Evolutionary conservation across 2,797 vertebrate genomes (phyloP).

Genomic region (Coregonus suidteri): DNA sequence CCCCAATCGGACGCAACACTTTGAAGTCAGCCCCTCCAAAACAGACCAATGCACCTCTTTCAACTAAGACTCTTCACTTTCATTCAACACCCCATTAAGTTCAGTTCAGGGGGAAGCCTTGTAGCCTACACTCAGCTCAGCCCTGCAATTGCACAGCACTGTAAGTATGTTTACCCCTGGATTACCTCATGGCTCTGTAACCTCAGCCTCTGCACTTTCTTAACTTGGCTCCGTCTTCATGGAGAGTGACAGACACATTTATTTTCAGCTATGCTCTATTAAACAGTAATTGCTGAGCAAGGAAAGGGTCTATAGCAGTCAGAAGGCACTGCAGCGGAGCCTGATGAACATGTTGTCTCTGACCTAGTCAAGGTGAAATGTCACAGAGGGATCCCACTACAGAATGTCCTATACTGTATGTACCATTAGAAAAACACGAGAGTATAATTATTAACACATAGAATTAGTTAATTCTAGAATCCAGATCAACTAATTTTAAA

Average conservation of each 20-base stretch:
- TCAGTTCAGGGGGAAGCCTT: not conserved
- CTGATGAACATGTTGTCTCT: not conserved
- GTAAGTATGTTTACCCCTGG: not conserved
- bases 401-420: not conserved
- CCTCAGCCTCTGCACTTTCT: constrained; percentile 5
- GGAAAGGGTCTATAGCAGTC: not conserved
- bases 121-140: not conserved
- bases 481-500: not conserved
- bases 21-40: not conserved
- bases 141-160: not conserved
- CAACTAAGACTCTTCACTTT: not conserved
- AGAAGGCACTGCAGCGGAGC: not conserved
- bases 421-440: not conserved
- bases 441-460: not conserved
- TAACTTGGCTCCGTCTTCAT: constrained; percentile 8
- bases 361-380: not conserved
- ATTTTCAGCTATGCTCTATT: constrained; percentile 15
- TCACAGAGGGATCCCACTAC: not conserved
- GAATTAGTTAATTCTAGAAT: not conserved
- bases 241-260: constrained; percentile 8
- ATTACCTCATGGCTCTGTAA: not conserved
- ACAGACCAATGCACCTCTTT: not conserved
- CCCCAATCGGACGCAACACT: not conserved
- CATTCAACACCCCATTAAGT: not conserved
- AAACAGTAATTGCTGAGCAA: constrained; percentile 1